Percentiles rank a stretch among this genome's conserved stretches.
phyloP scores from a whole-genome alignment of 2,888 invertebrate species.

The Notocelia uddmanniana region DNA sequence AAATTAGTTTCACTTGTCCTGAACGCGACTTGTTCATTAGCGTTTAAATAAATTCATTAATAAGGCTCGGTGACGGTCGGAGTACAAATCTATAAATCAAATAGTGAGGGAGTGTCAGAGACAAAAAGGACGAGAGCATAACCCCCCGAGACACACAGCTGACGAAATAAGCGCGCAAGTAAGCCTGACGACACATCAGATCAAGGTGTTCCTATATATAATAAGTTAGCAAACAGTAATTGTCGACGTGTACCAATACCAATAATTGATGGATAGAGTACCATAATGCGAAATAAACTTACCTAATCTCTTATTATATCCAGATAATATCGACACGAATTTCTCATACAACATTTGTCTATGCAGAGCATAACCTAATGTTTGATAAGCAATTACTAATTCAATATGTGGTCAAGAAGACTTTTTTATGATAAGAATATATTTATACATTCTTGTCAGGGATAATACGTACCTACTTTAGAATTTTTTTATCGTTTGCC shows the following conservation, averaged over 20 bases:
- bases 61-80: conserved; percentile 81
- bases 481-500: no score
- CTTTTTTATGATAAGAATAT: no score
- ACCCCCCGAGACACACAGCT: conserved; percentile 62
- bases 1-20: conserved; percentile 82
- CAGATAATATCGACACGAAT: no score
- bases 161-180: conserved; percentile 31
- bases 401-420: no score
- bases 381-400: background rate
- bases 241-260: background rate
- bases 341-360: background rate
- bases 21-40: conserved; percentile 84
- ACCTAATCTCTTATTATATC: no score
- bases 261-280: background rate
- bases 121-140: conserved; percentile 78
- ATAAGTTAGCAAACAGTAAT: background rate
- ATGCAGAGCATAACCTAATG: background rate
- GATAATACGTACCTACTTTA: background rate
- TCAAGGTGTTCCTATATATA: background rate
- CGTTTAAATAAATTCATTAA: conserved; percentile 86
- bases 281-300: no score
- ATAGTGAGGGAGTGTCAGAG: conserved; percentile 83
- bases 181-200: no score
- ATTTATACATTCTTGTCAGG: background rate
- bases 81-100: conserved; percentile 84